Percentiles rank a stretch among this genome's conserved stretches.
Conservation (phyloP, 2,888 invertebrate species). For the Heliconius sara region DNA sequence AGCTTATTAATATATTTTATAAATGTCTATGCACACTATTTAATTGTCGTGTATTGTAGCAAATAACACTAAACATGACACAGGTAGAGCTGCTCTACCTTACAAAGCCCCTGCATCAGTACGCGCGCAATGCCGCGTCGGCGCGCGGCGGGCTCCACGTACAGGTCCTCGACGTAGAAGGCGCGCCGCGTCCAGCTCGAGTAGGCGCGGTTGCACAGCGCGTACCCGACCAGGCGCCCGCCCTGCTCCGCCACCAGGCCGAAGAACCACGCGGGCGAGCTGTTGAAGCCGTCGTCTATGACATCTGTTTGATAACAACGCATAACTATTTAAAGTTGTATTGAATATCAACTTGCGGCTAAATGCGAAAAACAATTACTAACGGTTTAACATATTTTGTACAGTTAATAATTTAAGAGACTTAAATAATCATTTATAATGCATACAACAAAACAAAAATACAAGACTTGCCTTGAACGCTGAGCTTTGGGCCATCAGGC, state of each 20-base stretch:
- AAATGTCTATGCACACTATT: too few relatives aligned
- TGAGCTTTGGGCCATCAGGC: conserved; percentile 84
- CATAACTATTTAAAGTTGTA: too few relatives aligned
- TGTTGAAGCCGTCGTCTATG: conserved; percentile 87
- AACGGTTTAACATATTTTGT: too few relatives aligned
- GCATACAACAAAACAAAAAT: too few relatives aligned
- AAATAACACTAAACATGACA: too few relatives aligned
- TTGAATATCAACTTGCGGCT: too few relatives aligned
- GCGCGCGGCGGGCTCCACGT: conserved; percentile 85
- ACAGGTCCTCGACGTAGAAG: conserved; percentile 93
- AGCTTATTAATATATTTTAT: too few relatives aligned
- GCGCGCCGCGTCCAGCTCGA: conserved; percentile 93
- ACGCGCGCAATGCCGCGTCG: conserved; percentile 78
- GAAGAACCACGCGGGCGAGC: conserved; percentile 84
- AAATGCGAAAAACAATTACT: too few relatives aligned
- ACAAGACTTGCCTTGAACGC: conserved; percentile 71
- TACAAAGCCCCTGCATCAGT: conserved; percentile 80
- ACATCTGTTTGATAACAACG: conserved; percentile 72
- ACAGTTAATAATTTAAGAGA: too few relatives aligned
- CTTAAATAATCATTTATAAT: too few relatives aligned
- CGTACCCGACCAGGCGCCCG: conserved; percentile 86
- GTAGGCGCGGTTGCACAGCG: conserved; percentile 91
- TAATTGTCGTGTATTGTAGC: too few relatives aligned
- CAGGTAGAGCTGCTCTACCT: conserved; percentile 43
- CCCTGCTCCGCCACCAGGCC: conserved; percentile 83